Conservation (phyloP, 2,113 vertebrate genomes). For the Thryonomys swinderianus region DNA sequence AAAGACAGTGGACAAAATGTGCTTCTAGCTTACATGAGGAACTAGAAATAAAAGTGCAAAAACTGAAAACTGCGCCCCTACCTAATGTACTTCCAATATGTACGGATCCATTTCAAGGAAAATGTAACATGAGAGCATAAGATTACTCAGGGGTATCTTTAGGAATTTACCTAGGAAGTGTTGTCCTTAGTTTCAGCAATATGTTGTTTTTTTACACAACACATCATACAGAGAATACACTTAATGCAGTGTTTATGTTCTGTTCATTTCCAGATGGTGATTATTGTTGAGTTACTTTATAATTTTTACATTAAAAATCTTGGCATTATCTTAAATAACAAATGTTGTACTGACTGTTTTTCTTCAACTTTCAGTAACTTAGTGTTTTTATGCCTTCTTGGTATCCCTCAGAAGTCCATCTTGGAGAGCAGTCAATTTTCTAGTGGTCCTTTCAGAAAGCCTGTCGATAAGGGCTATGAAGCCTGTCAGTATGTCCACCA, state of each 20-base stretch:
- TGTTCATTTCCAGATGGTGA: slow-evolving; percentile 16
- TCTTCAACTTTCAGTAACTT: neutral
- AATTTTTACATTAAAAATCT: slow-evolving; percentile 42
- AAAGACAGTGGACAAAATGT: slow-evolving; percentile 6
- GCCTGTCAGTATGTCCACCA: neutral
- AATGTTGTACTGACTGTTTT: neutral
- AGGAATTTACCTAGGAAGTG: neutral
- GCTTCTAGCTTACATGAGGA: neutral
- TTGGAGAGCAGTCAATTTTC: neutral
- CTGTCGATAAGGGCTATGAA: neutral
- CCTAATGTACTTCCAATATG: neutral
- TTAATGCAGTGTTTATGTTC: neutral
- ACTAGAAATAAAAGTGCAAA: slow-evolving; percentile 6
- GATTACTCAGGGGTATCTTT: neutral
- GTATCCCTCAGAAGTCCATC: neutral
- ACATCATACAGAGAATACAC: neutral
- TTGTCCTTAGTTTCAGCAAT: neutral
- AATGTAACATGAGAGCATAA: neutral
- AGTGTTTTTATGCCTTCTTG: neutral
- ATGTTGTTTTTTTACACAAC: neutral
- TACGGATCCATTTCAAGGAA: slow-evolving; percentile 46
- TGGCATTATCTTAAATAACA: neutral
- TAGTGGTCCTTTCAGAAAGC: neutral
- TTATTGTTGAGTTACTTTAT: neutral
- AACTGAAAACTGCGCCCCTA: neutral